Conservation (phyloP, 1,140 invertebrate genomes). For the Pteromalus puparum region DNA sequence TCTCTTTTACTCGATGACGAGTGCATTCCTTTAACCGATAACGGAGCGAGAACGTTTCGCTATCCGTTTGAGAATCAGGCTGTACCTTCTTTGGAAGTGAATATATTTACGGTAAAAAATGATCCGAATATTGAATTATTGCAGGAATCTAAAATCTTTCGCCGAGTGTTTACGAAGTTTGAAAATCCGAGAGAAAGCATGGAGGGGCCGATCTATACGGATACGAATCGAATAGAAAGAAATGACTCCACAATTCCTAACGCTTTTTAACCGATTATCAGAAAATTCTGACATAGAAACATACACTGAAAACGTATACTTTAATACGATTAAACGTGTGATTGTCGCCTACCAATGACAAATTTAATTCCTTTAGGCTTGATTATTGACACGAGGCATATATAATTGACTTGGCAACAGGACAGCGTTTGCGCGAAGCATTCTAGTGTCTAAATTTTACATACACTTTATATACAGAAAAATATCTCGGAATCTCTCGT, state of each 20-base stretch:
- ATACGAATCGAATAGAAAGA: not conserved
- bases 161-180: too few species aligned
- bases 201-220: not conserved
- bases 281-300: not conserved
- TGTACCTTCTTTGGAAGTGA: not conserved
- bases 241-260: conserved; percentile 25
- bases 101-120: not conserved
- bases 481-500: not conserved
- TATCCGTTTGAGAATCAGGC: too few species aligned
- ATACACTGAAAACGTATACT: conserved; percentile 29
- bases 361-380: not conserved
- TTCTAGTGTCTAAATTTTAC: conserved; percentile 21
- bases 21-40: not conserved
- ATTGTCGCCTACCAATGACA: conserved; percentile 17
- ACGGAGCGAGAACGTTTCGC: too few species aligned
- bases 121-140: too few species aligned
- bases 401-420: conserved; percentile 42
- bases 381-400: not conserved
- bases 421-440: not conserved
- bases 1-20: not conserved
- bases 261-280: not conserved
- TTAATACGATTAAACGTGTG: not conserved
- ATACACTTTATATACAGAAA: conserved; percentile 38
- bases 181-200: not conserved
- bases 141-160: not conserved